Percentiles rank a stretch among this genome's conserved stretches.
phyloP scores from a whole-genome alignment of 2,888 invertebrate species.

The Drepanosiphum platanoidis region DNA sequence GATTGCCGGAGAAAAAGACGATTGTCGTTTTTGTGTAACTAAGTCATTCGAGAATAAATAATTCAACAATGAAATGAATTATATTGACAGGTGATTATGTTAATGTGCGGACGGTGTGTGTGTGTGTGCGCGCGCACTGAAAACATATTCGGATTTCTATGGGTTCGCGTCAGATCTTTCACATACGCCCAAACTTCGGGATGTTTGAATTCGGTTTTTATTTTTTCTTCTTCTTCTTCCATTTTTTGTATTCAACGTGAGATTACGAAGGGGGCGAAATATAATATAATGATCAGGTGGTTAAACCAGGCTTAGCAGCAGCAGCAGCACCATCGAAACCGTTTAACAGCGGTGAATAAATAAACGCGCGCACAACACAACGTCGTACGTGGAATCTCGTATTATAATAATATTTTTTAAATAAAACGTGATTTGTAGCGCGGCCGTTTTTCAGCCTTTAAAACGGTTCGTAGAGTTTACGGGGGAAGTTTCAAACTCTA shows the following conservation, averaged over 20 bases:
- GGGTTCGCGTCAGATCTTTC: conserved; percentile 36
- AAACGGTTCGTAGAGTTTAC: neutral
- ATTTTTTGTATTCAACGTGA: no score
- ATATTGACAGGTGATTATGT: conserved; percentile 61
- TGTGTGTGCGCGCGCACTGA: conserved; percentile 17
- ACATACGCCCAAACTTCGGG: neutral
- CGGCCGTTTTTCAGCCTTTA: conserved; percentile 12
- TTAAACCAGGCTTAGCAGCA: conserved; percentile 32
- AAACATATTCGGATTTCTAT: conserved; percentile 50
- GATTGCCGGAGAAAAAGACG: conserved; percentile 13
- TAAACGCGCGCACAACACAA: no score
- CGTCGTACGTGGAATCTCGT: neutral
- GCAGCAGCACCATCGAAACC: no score
- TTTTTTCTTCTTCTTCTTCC: no score
- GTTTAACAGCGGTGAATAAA: conserved; percentile 25
- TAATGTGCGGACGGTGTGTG: no score
- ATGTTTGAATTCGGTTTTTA: conserved; percentile 43
- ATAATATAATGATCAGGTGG: conserved; percentile 45
- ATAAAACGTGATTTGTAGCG: conserved; percentile 29
- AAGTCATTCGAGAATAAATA: conserved; percentile 56
- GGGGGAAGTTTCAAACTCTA: neutral
- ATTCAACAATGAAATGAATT: conserved; percentile 60
- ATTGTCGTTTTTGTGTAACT: conserved; percentile 50
- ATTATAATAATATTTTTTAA: no score
- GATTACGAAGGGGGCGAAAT: conserved; percentile 46